Conservation (phyloP, 2,797 vertebrate genomes). For the Eutrigla gurnardus region DNA sequence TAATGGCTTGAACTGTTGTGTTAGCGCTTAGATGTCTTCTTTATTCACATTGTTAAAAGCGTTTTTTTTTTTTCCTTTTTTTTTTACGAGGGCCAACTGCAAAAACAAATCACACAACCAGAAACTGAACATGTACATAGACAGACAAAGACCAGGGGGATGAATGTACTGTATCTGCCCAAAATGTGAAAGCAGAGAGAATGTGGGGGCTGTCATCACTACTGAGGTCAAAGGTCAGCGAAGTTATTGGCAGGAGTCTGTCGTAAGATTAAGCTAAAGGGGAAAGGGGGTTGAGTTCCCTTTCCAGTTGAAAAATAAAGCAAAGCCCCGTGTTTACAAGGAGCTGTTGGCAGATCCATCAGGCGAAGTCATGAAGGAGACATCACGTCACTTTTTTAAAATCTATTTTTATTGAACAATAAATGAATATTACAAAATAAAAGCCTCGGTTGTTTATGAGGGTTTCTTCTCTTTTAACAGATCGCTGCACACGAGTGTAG, state of each 20-base stretch:
- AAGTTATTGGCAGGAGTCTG: slow-evolving; percentile 39
- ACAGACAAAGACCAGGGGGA: slow-evolving; percentile 31
- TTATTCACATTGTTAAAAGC: slow-evolving; percentile 61
- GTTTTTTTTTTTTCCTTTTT: slow-evolving; percentile 5
- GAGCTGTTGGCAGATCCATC: slow-evolving; percentile 76
- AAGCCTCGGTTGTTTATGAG: slow-evolving; percentile 67
- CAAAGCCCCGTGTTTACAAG: slow-evolving; percentile 76
- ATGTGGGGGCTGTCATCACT: slow-evolving; percentile 43
- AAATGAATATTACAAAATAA: slow-evolving; percentile 85
- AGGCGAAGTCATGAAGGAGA: slow-evolving; percentile 82
- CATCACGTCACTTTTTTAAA: slow-evolving; percentile 84
- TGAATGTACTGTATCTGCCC: slow-evolving; percentile 77
- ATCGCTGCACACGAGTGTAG: slow-evolving; percentile 45
- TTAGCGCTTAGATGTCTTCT: slow-evolving; percentile 72
- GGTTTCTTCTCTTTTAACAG: slow-evolving; percentile 58
- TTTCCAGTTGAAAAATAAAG: slow-evolving; percentile 54
- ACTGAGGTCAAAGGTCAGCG: slow-evolving; percentile 61
- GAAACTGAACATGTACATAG: slow-evolving; percentile 61
- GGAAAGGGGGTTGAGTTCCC: slow-evolving; percentile 51
- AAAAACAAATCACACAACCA: slow-evolving; percentile 59
- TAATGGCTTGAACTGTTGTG: slow-evolving; percentile 72
- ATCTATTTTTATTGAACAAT: slow-evolving; percentile 89
- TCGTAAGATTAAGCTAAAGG: slow-evolving; percentile 36
- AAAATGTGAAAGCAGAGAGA: slow-evolving; percentile 68
- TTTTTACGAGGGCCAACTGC: slow-evolving; percentile 65